A percentile compares a stretch with the other conserved stretches of the same genome.
Conservation (phyloP, 2,888 invertebrate genomes). For the Odontothrips loti region DNA sequence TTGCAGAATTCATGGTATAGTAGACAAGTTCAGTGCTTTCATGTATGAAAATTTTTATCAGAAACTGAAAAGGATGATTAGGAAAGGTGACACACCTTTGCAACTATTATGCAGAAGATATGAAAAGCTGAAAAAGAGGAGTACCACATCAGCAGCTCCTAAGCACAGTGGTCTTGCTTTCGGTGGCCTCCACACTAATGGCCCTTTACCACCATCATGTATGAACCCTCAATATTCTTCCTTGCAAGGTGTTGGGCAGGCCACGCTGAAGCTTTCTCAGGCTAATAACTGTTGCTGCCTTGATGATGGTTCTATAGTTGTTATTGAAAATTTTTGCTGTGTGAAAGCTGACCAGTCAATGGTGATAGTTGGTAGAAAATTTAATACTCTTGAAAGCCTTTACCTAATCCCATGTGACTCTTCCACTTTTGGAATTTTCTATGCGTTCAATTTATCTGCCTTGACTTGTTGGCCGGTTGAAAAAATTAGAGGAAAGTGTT, state of each 20-base stretch:
- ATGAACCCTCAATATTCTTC: neutral
- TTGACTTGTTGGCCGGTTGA: neutral
- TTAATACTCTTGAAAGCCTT: neutral
- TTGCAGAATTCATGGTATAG: slow-evolving; percentile 41
- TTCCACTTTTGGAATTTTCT: neutral
- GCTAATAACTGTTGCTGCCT: neutral
- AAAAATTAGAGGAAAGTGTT: neutral
- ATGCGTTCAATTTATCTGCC: neutral
- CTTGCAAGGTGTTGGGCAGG: neutral
- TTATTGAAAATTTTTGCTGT: neutral
- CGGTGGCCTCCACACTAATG: neutral
- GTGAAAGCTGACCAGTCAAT: neutral
- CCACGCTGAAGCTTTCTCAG: neutral
- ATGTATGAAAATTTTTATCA: slow-evolving; percentile 42
- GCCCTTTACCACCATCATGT: neutral
- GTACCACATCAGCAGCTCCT: neutral
- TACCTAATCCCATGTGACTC: neutral
- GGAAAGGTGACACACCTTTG: neutral
- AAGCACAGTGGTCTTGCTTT: neutral
- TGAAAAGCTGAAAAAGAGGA: neutral
- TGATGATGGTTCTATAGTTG: neutral
- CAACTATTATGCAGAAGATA: neutral
- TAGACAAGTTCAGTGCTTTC: slow-evolving; percentile 43
- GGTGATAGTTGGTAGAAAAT: neutral
- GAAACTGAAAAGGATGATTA: neutral